Evolutionary conservation across 2,113 vertebrate genomes (phyloP).

Genomic region (Festucalex cinctus): DNA sequence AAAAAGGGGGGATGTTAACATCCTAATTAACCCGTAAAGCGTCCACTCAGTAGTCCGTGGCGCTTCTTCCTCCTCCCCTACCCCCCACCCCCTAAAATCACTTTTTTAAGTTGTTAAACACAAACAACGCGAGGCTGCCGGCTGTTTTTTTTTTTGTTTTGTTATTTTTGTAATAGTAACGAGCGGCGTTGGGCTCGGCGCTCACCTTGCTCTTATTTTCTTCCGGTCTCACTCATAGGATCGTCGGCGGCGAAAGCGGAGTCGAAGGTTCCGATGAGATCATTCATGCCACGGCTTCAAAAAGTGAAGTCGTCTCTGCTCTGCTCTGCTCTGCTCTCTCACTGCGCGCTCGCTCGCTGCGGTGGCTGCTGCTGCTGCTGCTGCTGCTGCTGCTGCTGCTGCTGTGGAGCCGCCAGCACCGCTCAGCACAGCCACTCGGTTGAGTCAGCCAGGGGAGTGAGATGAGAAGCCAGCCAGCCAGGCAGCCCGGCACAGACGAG

Average conservation of each 20-base stretch:
- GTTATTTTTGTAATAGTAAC: not conserved
- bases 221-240: constrained; percentile 70
- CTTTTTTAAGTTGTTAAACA: constrained; percentile 37
- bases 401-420: constrained; percentile 37
- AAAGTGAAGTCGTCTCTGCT: constrained; percentile 53
- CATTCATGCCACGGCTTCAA: constrained; percentile 75
- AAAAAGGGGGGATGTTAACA: constrained; percentile 7
- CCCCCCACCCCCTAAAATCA: constrained; percentile 27
- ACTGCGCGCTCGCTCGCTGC: constrained; percentile 2
- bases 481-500: constrained; percentile 1
- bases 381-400: constrained; percentile 41
- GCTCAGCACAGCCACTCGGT: not conserved
- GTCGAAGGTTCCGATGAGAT: constrained; percentile 70
- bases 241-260: constrained; percentile 64
- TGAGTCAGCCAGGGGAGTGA: constrained; percentile 21
- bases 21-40: constrained; percentile 46
- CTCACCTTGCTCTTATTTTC: constrained; percentile 68
- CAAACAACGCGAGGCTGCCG: constrained; percentile 7
- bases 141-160: not conserved
- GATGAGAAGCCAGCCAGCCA: constrained; percentile 1
- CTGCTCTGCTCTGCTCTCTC: not conserved
- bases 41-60: constrained; percentile 55
- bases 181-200: not conserved
- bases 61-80: constrained; percentile 55
- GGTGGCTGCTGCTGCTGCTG: constrained; percentile 31